Evolutionary conservation across 2,113 vertebrate genomes (phyloP), one percentile per base, ranked within the genome.

Genomic region (Xenus cinereus): DNA sequence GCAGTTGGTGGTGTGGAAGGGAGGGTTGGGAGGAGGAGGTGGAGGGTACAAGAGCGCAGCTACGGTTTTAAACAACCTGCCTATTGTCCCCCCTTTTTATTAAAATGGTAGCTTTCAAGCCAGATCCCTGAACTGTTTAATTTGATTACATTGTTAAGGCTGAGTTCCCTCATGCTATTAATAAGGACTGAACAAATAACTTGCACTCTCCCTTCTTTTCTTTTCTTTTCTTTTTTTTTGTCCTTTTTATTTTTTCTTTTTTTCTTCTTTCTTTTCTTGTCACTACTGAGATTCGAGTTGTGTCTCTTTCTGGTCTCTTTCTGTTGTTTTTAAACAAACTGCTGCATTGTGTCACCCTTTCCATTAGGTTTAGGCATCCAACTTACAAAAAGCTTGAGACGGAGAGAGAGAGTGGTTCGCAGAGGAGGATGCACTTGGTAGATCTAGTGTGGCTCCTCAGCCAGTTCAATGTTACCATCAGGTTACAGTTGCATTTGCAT

Each of bases 141-240:
- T 94, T 95, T 93, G 66, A 93, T 96, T 95, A 96, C 68, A 28
- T 56, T 91, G 51, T 94, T 95, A 90, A 91, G 59, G 89, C 96
- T 95, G 78, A 97, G 93, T 98, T 98, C 97, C 95, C 89, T 97
- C 93, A 39, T n/a, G 50, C 97, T 97, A 94, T 97, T 98, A 98
- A 98, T 97, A 95, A 53, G 54, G 84, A 71, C 45, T 57, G 59
- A 79, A 93, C 35, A 97, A 95, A 95, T 78, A 72, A 10, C 46
- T 83, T 89, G 10, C 8, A n/a, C 4, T 32, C 4, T 66, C 12
- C 17, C 3, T 39, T 26, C 4, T 54, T 45, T 9, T 27, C 24
- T 27, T 26, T 46, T 43, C 12, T 43, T 12, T 17, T 5, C 21
- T 30, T 12, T 37, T 17, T 26, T 32, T 16, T 12, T 6, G 10